phyloP scores from a whole-genome alignment of 1,140 invertebrate species.

The Nephila pilipes region DNA sequence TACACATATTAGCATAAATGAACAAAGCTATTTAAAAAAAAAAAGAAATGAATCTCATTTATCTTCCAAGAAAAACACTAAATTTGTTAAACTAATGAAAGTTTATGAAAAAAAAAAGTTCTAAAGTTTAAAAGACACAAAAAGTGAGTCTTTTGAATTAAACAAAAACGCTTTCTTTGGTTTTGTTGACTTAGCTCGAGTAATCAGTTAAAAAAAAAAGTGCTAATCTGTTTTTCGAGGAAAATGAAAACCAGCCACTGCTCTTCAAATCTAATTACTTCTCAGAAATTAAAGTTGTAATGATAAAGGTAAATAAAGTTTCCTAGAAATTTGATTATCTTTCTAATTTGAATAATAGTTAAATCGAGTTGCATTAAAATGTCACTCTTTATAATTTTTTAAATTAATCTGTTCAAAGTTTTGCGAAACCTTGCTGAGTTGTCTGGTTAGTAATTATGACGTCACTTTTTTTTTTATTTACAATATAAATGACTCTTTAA shows the following conservation, averaged over 20 bases:
- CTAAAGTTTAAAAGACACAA: background rate
- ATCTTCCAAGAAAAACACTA: background rate
- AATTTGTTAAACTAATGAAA: background rate
- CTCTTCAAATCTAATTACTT: background rate
- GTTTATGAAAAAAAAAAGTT: background rate
- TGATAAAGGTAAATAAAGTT: background rate
- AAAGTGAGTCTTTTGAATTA: background rate
- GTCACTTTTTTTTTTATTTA: no score
- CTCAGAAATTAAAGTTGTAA: background rate
- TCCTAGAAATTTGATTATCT: background rate
- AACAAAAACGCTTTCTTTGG: background rate
- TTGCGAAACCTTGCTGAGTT: no score
- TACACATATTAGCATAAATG: no score
- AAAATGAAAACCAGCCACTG: background rate
- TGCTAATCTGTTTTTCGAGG: background rate
- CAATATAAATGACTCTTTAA: no score
- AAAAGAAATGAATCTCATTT: no score
- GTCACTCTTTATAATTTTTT: no score
- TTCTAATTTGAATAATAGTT: no score
- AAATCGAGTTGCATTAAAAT: no score
- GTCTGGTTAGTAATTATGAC: no score
- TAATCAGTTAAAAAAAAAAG: background rate
- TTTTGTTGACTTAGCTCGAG: background rate
- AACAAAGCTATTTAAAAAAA: no score
- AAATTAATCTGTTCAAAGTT: no score